Conservation (phyloP, 2,888 invertebrate species). For the Aphidius colemani region DNA sequence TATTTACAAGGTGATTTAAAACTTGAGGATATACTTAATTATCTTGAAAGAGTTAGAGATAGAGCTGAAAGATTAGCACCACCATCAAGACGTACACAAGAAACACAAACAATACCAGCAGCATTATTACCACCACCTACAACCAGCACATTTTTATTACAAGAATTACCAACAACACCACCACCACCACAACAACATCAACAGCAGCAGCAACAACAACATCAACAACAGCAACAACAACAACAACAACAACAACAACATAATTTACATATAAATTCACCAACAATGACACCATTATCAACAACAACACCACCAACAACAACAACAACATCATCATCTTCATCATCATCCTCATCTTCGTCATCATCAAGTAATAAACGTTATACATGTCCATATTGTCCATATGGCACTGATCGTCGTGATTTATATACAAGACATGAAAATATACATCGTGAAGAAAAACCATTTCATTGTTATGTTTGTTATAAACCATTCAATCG, state of each 20-base stretch:
- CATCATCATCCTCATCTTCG: slow-evolving; percentile 37
- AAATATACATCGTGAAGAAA: slow-evolving; percentile 91
- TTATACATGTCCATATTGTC: slow-evolving; percentile 85
- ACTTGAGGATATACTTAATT: slow-evolving; percentile 50
- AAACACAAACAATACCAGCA: slow-evolving; percentile 55
- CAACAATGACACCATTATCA: slow-evolving; percentile 43
- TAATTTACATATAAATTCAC: slow-evolving; percentile 51
- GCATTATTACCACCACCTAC: slow-evolving; percentile 42
- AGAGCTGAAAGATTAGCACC: slow-evolving; percentile 52
- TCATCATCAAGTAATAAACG: slow-evolving; percentile 64
- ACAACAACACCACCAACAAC: slow-evolving; percentile 39
- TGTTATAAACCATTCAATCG: slow-evolving; percentile 92
- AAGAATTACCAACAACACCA: slow-evolving; percentile 45
- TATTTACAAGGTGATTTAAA: slow-evolving; percentile 50
- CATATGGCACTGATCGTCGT: slow-evolving; percentile 88
- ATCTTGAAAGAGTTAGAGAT: slow-evolving; percentile 54
- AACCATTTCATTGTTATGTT: slow-evolving; percentile 91
- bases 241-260: slow-evolving; percentile 43
- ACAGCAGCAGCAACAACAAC: slow-evolving; percentile 56
- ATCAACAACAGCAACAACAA: slow-evolving; percentile 52
- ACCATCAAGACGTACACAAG: slow-evolving; percentile 54
- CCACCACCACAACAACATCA: slow-evolving; percentile 43
- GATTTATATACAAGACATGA: slow-evolving; percentile 91
- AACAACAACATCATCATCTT: slow-evolving; percentile 33
- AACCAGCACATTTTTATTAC: slow-evolving; percentile 52